Evolutionary conservation across 64 coral and sea anemone genomes (phyloP).

Genomic region (Montipora foliosa): DNA sequence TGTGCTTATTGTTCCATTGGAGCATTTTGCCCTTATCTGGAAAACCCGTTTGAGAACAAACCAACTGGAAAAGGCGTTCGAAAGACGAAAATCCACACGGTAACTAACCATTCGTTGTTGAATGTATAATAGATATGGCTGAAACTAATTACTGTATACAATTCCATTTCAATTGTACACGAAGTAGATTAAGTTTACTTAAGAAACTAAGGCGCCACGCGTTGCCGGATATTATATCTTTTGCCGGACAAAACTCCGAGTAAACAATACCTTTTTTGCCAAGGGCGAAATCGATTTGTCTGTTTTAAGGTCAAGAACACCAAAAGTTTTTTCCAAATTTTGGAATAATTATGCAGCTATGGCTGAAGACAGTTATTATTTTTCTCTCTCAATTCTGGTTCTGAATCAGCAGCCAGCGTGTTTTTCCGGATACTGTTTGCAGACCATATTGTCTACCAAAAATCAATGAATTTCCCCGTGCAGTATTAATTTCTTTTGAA

Average conservation of each 20-base stretch:
- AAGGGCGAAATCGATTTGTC: not conserved
- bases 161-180: not conserved
- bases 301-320: not conserved
- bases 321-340: not conserved
- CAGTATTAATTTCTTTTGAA: not conserved
- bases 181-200: not conserved
- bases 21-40: constrained; percentile 76
- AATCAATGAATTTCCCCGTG: not conserved
- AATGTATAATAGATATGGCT: not conserved
- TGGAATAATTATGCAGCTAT: too few species aligned
- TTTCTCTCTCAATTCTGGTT: not conserved
- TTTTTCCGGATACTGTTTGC: not conserved
- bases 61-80: constrained; percentile 41
- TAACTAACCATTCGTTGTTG: constrained; percentile 1
- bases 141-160: not conserved
- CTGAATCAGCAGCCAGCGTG: not conserved
- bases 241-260: not conserved
- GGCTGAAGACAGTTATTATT: too few species aligned
- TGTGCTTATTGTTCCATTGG: constrained; percentile 73
- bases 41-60: constrained; percentile 74
- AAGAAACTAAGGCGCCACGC: not conserved
- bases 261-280: not conserved
- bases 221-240: constrained; percentile 37
- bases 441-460: not conserved
- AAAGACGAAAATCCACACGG: constrained; percentile 62